Base-by-base conservation (phyloP, 2,888 invertebrate genomes). In the Patella depressa region DNA sequence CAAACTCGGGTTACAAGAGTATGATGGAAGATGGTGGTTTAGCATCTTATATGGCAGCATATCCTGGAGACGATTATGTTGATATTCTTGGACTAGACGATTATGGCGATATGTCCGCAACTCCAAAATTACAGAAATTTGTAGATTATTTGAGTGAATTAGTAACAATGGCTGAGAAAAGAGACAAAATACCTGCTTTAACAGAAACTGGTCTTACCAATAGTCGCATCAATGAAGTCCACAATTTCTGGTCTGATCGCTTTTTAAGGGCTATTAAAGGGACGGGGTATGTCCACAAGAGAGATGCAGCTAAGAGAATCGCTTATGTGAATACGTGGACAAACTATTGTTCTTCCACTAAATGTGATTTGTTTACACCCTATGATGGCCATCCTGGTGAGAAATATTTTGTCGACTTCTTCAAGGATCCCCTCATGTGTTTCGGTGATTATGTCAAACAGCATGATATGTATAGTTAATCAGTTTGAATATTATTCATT, bases 1-100 rank as follows among this genome's bases (percentile, higher is more conserved):
- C 84, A 2, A n/a, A n/a, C 3, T 59, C 59, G 14, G 59, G 59
- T 9, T 59, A 59, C 4, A 59, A 59, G 19, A 59, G 59, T n/a
- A 59, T 59, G 59, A 19, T 0, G 17, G 9, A 59, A 12, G 59
- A 59, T n/a, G 73, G 72, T 29, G 73, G 55, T 53, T 11, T 80
- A 72, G 54, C 80, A n/a, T 55, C 70, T 57, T 82, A 81, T 45
- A 59, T 79, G 15, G 55, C 69, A 14, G 80, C 78, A 57, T 83
- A 82, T 69, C 82, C 83, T 5, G 82, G 82, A 0, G 80, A 83
- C 69, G 74, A 74, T 19, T 82, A 77, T 74, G 83, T 82, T 14
- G 82, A 83, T 34, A 71, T 81, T 11, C 53, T 79, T 1, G 83
- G 81, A 1, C 14, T 80, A n/a, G 83, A 81, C 71, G 79, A 78